A percentile compares a stretch with the other conserved stretches of the same genome.
These are phyloP conservation scores for Chromoteleia sp. DNA, from an alignment of 2,888 invertebrate species.

Conservation along the genomic window DNA sequence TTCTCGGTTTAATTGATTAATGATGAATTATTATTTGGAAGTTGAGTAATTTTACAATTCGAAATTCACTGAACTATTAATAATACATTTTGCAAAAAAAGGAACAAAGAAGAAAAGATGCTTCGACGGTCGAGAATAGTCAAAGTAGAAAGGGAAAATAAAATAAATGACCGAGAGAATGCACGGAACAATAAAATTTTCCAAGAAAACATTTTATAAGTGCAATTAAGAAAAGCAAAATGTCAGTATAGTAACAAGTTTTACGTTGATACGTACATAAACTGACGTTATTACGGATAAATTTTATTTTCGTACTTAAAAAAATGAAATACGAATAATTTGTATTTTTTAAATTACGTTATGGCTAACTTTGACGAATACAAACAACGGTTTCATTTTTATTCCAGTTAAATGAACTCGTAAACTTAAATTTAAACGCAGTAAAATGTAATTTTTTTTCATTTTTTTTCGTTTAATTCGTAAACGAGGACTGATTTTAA, in stretches of 20 bases:
- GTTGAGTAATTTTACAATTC: background rate
- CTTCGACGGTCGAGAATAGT: background rate
- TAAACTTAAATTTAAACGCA: too few relatives aligned
- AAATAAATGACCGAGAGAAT: background rate
- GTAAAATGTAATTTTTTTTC: too few relatives aligned
- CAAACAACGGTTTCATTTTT: too few relatives aligned
- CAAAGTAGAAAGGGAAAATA: slow-evolving; percentile 34
- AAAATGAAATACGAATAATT: background rate
- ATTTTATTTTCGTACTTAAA: background rate
- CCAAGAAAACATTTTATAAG: slow-evolving; percentile 18
- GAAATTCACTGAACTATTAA: too few relatives aligned
- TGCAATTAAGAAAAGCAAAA: slow-evolving; percentile 17
- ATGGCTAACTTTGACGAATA: background rate
- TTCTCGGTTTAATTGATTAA: slow-evolving; percentile 1
- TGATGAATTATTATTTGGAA: background rate
- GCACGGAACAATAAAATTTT: slow-evolving; percentile 22
- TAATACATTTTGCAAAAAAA: background rate
- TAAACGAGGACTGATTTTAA: too few relatives aligned
- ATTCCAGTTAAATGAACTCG: too few relatives aligned
- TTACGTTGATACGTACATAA: slow-evolving; percentile 19
- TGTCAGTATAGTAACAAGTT: background rate
- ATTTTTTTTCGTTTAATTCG: too few relatives aligned
- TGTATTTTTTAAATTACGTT: background rate
- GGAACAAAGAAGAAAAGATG: too few relatives aligned
- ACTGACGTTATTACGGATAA: background rate